A percentile compares a stretch with the other conserved stretches of the same genome.
Evolutionary conservation across 2,888 invertebrate species (phyloP).

Genomic region (Cephalotes varians): DNA sequence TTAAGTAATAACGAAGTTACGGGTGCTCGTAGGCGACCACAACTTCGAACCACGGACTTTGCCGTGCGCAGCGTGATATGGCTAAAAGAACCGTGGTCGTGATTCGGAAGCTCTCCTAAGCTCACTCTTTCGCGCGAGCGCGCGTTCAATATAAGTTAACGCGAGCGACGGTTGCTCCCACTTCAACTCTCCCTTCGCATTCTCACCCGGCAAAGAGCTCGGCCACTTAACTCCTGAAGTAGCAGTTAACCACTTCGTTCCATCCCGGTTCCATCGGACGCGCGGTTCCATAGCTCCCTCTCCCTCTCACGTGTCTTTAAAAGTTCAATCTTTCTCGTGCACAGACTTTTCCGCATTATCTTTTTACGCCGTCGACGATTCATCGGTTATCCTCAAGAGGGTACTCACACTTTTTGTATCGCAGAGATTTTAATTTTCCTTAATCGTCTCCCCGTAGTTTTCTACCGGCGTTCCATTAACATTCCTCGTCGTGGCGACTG

Average conservation of each 20-base stretch:
- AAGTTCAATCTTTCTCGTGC: slow-evolving; percentile 36
- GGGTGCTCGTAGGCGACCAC: slow-evolving; percentile 3
- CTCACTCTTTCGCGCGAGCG: not conserved
- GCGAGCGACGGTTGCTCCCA: not conserved
- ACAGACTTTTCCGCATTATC: not conserved
- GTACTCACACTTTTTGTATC: not conserved
- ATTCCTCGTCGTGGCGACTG: slow-evolving; percentile 4
- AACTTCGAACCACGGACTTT: not conserved
- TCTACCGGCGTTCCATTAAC: not conserved
- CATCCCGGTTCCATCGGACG: not conserved
- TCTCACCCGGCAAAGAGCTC: not conserved
- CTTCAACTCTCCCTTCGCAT: not conserved
- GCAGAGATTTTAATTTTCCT: slow-evolving; percentile 12
- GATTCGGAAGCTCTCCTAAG: slow-evolving; percentile 17
- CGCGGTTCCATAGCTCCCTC: slow-evolving; percentile 3
- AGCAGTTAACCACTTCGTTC: slow-evolving; percentile 23
- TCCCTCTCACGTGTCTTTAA: slow-evolving; percentile 9
- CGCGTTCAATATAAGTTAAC: slow-evolving; percentile 33
- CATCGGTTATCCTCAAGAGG: not conserved
- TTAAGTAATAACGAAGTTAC: slow-evolving; percentile 15
- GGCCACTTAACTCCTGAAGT: slow-evolving; percentile 3
- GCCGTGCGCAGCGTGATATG: not conserved
- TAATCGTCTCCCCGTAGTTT: not conserved
- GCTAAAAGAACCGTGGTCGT: not conserved
- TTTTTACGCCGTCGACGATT: not conserved